These are phyloP conservation scores for Pimpla rufipes DNA, from an alignment of 2,888 invertebrate species.

Conservation along the genomic window DNA sequence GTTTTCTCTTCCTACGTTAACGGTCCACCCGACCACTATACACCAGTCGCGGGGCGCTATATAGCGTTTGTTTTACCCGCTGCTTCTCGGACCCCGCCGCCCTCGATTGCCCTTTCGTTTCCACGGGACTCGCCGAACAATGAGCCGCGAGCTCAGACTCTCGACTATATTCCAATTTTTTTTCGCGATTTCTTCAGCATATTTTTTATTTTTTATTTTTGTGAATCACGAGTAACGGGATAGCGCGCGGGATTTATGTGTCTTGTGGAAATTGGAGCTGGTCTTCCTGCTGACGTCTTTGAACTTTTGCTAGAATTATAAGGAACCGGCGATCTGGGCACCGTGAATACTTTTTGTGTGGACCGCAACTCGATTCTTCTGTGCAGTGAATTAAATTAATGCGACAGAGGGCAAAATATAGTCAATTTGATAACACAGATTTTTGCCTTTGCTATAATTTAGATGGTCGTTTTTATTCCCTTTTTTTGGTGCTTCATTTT, in stretches of 20 bases:
- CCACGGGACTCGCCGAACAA: constrained; percentile 53
- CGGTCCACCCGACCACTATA: constrained; percentile 64
- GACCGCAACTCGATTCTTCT: no score
- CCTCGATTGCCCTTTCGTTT: constrained; percentile 54
- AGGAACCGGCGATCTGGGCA: no score
- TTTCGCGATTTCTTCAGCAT: neutral
- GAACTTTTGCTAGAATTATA: no score
- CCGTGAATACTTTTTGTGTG: no score
- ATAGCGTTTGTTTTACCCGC: constrained; percentile 46
- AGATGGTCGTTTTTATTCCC: no score
- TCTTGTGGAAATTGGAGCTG: neutral
- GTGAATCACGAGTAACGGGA: constrained; percentile 53
- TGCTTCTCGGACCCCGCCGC: constrained; percentile 42
- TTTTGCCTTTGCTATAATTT: no score
- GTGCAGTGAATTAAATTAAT: no score
- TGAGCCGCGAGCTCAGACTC: constrained; percentile 60
- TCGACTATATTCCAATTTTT: constrained; percentile 55
- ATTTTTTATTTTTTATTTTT: constrained; percentile 38
- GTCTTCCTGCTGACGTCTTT: no score
- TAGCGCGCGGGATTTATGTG: constrained; percentile 53
- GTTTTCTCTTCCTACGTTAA: constrained; percentile 72
- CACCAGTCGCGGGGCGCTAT: constrained; percentile 15
- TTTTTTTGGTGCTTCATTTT: no score
- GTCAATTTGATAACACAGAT: no score
- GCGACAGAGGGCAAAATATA: no score